Base-by-base conservation (phyloP, 2,888 invertebrate genomes). In the Silvanus unidentatus region DNA sequence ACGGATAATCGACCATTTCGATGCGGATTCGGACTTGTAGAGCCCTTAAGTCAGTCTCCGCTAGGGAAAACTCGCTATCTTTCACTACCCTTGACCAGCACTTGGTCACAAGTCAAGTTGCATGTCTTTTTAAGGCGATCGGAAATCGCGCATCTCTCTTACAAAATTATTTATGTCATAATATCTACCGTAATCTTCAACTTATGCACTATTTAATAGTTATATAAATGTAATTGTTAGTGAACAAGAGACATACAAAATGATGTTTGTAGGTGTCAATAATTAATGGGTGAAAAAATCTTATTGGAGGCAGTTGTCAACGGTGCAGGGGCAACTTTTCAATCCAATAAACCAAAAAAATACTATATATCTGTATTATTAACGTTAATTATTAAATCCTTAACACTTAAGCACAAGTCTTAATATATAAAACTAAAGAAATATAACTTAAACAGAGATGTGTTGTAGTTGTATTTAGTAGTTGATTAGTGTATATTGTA, bases 31-130 rank as follows among this genome's bases (percentile, higher is more conserved):
- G 50, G 56, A 57, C 55, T 57, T 56, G 36, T 48, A 59, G 62
- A 62, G 62, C 62, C 62, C 62, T 62, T 58, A 44, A 53, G 59
- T 57, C 55, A 38, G 48, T 53, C 48, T 49, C 50, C 46, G 42
- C 39, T 43, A 49, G 49, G 45, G 57, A 51, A 47, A 49, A 48
- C 49, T 55, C 50, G 40, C 39, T 52, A 46, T 54, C 22, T 48
- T 43, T 45, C 47, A 41, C 45, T 43, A 41, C 34, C 44, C 44
- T 22, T 13, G n/a, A 12, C n/a, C 13, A 30, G n/a, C 28, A 40
- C 14, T 30, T 10, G 11, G 10, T 39, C 35, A 29, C 43, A 16
- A 39, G 4, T 5, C 8, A 22, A 22, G 22, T 8, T 3, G 8
- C 22, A 22, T 22, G 22, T 22, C 22, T 22, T 3, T 5, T 5